Evolutionary conservation across 1,140 invertebrate genomes (phyloP).

Genomic region (Cyrtorhinus lividipennis): DNA sequence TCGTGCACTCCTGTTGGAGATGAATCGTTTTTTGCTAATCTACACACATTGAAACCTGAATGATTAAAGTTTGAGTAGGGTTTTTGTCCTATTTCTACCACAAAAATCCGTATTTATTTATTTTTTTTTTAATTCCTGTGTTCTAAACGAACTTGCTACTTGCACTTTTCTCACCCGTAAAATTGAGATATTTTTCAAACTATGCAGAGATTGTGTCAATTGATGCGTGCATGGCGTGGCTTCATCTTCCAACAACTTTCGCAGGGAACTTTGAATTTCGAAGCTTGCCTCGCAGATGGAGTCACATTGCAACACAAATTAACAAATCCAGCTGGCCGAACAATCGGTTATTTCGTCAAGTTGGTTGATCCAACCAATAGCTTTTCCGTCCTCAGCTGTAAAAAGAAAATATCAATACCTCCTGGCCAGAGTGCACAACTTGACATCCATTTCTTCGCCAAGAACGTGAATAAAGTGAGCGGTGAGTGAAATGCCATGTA

Average conservation of each 20-base stretch:
- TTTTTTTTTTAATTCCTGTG: too few relatives aligned
- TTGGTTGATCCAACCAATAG: constrained; percentile 3
- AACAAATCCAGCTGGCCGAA: constrained; percentile 1
- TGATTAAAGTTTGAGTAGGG: too few relatives aligned
- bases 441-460: constrained; percentile 10
- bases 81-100: too few relatives aligned
- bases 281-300: background rate
- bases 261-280: constrained; percentile 6
- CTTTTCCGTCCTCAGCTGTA: background rate
- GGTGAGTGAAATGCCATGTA: background rate
- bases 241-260: background rate
- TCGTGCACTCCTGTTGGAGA: too few relatives aligned
- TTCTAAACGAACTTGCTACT: too few relatives aligned
- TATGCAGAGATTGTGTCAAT: too few relatives aligned
- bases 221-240: too few relatives aligned
- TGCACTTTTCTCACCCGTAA: too few relatives aligned
- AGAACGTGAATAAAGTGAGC: constrained; percentile 10
- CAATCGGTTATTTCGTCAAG: constrained; percentile 12
- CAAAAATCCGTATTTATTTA: too few relatives aligned
- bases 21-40: too few relatives aligned
- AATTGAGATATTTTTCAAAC: too few relatives aligned
- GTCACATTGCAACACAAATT: constrained; percentile 12
- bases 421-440: background rate
- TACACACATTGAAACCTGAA: too few relatives aligned
- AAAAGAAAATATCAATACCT: background rate